Evolutionary conservation across 1,140 invertebrate genomes (phyloP), one percentile per base, ranked within the genome.

Genomic region (Anagrus nilaparvatae): DNA sequence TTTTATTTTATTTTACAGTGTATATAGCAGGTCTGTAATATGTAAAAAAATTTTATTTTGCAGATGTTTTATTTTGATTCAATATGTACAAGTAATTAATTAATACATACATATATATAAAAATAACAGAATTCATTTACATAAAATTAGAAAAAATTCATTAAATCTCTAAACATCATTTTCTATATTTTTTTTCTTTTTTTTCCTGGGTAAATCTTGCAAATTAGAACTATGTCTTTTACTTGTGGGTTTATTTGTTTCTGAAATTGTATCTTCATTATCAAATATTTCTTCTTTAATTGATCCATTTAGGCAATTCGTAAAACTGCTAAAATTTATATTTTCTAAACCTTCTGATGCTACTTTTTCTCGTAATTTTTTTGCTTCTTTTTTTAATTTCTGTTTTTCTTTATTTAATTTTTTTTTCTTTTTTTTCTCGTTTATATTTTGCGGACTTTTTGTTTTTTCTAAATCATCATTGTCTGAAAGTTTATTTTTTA

Each of bases 331-430:
- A 46, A 63, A 62, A 35, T 59, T 46, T 23, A 60, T 39, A 14
- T 34, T 32, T 25, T 56, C 41, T 3, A 69, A 53, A 24, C 61
- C 63, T 53, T 70, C 50, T 8, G 62, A 61, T 41, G 67, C 58
- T 40, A 54, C 51, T 42, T 61, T 52, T 20, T 60, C 42, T 39
- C 67, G 56, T 38, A 69, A 54, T 33, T 60, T 52, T 34, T 59
- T 59, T n/a, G 67, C 51, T 46, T 69, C 59, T 47, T 70, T 72
- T 45, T 70, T 72, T 28, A 70, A 47, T 46, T 65, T 62, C 21
- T 58, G 55, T 8, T 60, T 65, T 16, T 67, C 59, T 38, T 61
- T 68, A 21, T 51, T 57, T 36, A 52, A 54, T 31, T 50, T 61
- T n/a, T 51, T 58, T 32, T 58, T 59, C 28, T 63, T 60, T 28